These are phyloP conservation scores for Sandelia bainsii DNA, from an alignment of 2,797 vertebrate species.

Conservation along the genomic window DNA sequence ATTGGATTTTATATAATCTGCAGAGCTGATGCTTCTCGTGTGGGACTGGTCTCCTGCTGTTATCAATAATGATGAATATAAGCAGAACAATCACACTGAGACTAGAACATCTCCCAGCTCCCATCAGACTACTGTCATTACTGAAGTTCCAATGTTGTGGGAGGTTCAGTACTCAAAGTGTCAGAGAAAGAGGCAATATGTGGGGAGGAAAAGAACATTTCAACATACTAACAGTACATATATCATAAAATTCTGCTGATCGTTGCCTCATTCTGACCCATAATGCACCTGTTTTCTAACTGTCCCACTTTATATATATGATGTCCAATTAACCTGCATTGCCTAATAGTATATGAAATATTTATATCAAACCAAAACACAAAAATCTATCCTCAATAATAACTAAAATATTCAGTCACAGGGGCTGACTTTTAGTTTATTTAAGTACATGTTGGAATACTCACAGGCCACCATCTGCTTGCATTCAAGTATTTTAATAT, in stretches of 20 bases:
- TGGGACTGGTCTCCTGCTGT: conserved; percentile 9
- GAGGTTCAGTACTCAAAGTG: not conserved
- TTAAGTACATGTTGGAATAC: too few species aligned
- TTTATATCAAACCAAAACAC: too few species aligned
- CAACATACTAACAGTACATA: too few species aligned
- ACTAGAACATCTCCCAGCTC: conserved; percentile 17
- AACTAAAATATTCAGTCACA: too few species aligned
- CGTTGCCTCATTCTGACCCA: conserved; percentile 9
- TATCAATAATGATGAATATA: conserved; percentile 35
- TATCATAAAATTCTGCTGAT: too few species aligned
- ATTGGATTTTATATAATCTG: not conserved
- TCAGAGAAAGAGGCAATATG: conserved; percentile 6
- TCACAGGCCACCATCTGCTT: too few species aligned
- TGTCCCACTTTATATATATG: too few species aligned
- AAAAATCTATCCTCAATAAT: too few species aligned
- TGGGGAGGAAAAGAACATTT: not conserved
- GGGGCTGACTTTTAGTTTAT: too few species aligned
- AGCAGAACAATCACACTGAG: conserved; percentile 13
- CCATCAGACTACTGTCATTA: conserved; percentile 34
- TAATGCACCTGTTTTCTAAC: conserved; percentile 9
- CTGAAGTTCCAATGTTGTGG: conserved; percentile 6
- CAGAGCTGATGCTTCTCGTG: conserved; percentile 14
- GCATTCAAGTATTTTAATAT: too few species aligned
- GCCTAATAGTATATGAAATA: too few species aligned
- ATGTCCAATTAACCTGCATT: too few species aligned